Conservation (phyloP, 1,140 invertebrate genomes). For the Bombus cullumanus region DNA sequence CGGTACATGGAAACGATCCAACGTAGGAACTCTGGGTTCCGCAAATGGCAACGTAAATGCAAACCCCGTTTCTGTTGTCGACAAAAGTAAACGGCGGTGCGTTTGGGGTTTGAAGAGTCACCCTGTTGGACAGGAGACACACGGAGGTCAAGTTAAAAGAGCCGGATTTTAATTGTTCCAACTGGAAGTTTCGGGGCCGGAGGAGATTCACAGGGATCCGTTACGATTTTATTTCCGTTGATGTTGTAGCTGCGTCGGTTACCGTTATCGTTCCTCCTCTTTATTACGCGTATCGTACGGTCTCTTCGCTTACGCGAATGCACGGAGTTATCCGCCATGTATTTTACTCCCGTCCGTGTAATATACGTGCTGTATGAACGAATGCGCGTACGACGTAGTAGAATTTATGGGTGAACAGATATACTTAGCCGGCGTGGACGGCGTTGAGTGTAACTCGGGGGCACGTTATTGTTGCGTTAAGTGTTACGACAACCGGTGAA, state of each 20-base stretch:
- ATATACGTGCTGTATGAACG: conserved; percentile 11
- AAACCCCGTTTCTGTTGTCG: not conserved
- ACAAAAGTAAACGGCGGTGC: not conserved
- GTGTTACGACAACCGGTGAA: conserved; percentile 45
- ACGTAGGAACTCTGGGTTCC: not conserved
- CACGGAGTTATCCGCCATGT: conserved; percentile 4
- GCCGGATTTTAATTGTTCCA: not conserved
- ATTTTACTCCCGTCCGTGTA: not conserved
- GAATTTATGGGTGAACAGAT: conserved; percentile 61
- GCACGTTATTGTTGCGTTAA: conserved; percentile 62
- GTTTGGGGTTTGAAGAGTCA: not conserved
- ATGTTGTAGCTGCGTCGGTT: conserved; percentile 58
- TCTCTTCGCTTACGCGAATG: conserved; percentile 34
- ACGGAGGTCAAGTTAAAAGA: not conserved
- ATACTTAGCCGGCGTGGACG: conserved; percentile 46
- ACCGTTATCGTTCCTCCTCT: conserved; percentile 76
- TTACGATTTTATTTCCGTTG: not conserved
- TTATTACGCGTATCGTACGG: conserved; percentile 74
- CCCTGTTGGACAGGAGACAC: not conserved
- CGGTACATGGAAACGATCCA: not conserved
- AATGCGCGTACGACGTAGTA: conserved; percentile 34
- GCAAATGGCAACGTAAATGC: not conserved
- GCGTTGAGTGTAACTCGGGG: conserved; percentile 33
- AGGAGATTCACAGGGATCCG: not conserved
- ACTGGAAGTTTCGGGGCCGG: not conserved